Base-by-base conservation (phyloP, 2,888 invertebrate genomes). In the Mesorhabditis spiculigera region DNA sequence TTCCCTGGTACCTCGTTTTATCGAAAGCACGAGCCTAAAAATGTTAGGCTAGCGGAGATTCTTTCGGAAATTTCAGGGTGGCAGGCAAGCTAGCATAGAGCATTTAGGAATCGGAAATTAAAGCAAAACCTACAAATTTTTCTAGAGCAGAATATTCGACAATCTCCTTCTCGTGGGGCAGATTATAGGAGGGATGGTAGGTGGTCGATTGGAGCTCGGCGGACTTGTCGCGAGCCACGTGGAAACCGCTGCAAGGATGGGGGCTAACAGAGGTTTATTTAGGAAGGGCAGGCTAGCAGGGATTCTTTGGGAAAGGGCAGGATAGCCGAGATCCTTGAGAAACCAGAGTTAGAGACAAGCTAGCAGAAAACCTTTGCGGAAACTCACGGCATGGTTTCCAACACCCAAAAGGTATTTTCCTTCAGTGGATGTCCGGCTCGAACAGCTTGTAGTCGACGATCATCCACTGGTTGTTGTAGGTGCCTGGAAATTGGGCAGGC, bases 401-500 rank as follows among this genome's bases (percentile, higher is more conserved):
- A n/a, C 10, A 50, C 58, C 10, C n/a, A 50, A n/a, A 50, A 50
- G n/a, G 58, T 50, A n/a, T 50, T 10, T 13, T 50, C 58, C n/a
- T 50, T 50, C 8, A 50, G 58, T n/a, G 58, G 58, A 13, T 50
- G 58, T 13, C 58, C 58, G 58, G 58, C 58, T 10, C n/a, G 58
- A 50, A 50, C 10, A 50, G 58, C n/a, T 50, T 50, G n/a, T 50
- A 50, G 58, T 50, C 58, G 58, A 50, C n/a, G 58, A 50, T 50
- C 58, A 50, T 50, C 58, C 58, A 50, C n/a, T 50, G 58, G n/a
- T 50, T 50, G n/a, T 50, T 50, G 58, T 50, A 50, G 58, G 58
- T 50, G n/a, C 58, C 58, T 50, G n/a, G 3, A 50, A 50, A 2
- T 50, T 1, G 2, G n/a, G 58, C 8, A 50, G n/a, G 8, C 58